phyloP scores from a whole-genome alignment of 2,113 vertebrate species.

The Saguinus midas region DNA sequence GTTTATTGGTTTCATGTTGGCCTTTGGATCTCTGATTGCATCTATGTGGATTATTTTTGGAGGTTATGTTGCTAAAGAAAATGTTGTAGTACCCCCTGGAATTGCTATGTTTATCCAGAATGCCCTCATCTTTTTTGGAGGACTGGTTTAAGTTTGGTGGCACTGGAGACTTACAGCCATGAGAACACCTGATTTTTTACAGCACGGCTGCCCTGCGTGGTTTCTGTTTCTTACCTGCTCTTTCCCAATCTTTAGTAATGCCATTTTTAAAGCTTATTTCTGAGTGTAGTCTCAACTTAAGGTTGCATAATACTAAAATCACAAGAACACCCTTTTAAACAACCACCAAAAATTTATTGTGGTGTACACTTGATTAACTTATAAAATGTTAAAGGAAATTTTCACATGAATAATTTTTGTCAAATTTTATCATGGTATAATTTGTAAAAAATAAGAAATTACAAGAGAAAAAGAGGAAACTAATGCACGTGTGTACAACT shows the following conservation, averaged over 20 bases:
- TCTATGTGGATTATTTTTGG: conserved; percentile 99
- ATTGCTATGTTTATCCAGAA: too few species aligned
- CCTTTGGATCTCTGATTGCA: conserved; percentile 97
- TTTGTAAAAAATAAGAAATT: conserved; percentile 61
- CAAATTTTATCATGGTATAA: conserved; percentile 54
- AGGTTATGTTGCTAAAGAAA: conserved; percentile 91
- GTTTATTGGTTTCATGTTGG: conserved; percentile 97
- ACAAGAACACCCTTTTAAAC: conserved; percentile 3
- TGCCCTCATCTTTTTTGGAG: conserved; percentile 71
- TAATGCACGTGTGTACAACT: background rate
- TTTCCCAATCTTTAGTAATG: conserved; percentile 74
- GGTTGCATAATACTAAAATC: conserved; percentile 62
- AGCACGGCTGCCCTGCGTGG: background rate
- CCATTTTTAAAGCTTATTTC: conserved; percentile 78
- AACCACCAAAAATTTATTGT: background rate
- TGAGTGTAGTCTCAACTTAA: conserved; percentile 47
- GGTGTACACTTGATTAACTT: conserved; percentile 49
- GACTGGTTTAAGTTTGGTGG: conserved; percentile 98
- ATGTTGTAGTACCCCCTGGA: too few species aligned
- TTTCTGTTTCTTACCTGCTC: conserved; percentile 55
- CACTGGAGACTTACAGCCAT: conserved; percentile 98
- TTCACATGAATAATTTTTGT: conserved; percentile 52
- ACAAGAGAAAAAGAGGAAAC: background rate
- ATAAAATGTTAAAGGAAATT: conserved; percentile 18
- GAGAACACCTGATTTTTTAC: background rate